A percentile compares a stretch with the other conserved stretches of the same genome.
Conservation (phyloP, 2,888 invertebrate genomes). For the Torymus aiolomorphi region DNA sequence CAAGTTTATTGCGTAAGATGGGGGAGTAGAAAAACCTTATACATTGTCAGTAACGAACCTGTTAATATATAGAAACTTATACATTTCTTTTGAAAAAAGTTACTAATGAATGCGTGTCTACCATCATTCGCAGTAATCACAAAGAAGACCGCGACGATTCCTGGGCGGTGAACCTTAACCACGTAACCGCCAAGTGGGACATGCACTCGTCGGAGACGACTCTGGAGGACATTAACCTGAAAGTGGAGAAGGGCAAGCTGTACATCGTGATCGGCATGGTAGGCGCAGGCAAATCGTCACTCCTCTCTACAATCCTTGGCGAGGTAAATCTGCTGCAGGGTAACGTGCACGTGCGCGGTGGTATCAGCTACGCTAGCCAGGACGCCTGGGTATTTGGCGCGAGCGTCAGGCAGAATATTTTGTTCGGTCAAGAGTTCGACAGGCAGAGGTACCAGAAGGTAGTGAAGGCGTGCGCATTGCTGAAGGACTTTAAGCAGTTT, state of each 20-base stretch:
- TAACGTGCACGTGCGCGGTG: constrained; percentile 80
- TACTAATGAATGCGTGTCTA: not conserved
- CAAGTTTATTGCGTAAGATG: too few relatives aligned
- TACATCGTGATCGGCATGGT: constrained; percentile 86
- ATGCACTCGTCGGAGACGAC: constrained; percentile 77
- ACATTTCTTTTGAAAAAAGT: not conserved
- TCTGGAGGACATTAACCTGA: constrained; percentile 78
- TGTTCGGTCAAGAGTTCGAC: constrained; percentile 86
- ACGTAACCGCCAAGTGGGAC: constrained; percentile 77
- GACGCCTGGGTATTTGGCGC: constrained; percentile 91
- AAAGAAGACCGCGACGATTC: constrained; percentile 9
- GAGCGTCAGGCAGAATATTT: constrained; percentile 90
- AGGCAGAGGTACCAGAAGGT: constrained; percentile 78
- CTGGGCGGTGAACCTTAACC: constrained; percentile 63
- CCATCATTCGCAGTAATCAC: not conserved
- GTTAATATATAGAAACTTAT: not conserved
- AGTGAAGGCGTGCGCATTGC: constrained; percentile 74
- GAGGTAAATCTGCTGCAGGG: constrained; percentile 83
- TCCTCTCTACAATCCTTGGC: constrained; percentile 83
- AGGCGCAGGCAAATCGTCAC: constrained; percentile 84
- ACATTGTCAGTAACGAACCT: too few relatives aligned
- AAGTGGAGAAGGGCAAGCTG: constrained; percentile 79
- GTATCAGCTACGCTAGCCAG: constrained; percentile 86
- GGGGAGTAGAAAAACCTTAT: too few relatives aligned
- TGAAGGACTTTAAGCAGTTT: constrained; percentile 79